Base-by-base conservation (phyloP, 2,797 vertebrate species). In the Schizothorax lantsangensis region DNA sequence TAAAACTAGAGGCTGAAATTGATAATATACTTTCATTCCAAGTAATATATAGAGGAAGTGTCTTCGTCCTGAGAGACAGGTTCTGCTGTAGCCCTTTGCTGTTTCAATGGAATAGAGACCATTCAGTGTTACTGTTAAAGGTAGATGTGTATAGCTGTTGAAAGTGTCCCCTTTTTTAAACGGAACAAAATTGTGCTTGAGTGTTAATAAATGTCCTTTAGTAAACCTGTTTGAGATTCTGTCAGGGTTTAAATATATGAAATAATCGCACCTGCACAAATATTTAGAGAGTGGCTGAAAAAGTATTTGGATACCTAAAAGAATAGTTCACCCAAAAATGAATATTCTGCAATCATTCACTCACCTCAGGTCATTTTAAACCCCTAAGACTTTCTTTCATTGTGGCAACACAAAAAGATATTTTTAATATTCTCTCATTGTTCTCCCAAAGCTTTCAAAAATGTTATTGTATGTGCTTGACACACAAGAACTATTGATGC, bases 71-170 rank as follows among this genome's bases (percentile, higher is more conserved):
- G 8, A 62, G 2, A 49, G 43, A 49, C n/a, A 10, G 15, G 3
- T 36, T 38, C 43, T 68, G 33, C 40, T 77, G 54, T 75, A 77
- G 75, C 30, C 10, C 14, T 40, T 45, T 71, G 9, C 11, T 21
- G 8, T 74, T 47, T 77, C 9, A 6, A 14, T 11, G 38, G 36
- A 43, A 62, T 7, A 81, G 52, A 36, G 19, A 72, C 33, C 43
- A 52, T 84, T 69, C 23, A 62, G 49, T 72, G 30, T 85, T 86
- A 73, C 21, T 30, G 68, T 74, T 86, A 21, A 26, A 26, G 15
- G 8, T 26, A 68, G 40, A 49, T 54, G 47, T 54, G 33, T 52
- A 23, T 33, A 43, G 33, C 5, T 83, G 6, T 26, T 62, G 2
- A 62, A 45, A 33, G 5, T 59, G 17, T n/a, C 36, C 5, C 4